Conservation (phyloP, 2,113 vertebrate genomes). For the Gadus macrocephalus region DNA sequence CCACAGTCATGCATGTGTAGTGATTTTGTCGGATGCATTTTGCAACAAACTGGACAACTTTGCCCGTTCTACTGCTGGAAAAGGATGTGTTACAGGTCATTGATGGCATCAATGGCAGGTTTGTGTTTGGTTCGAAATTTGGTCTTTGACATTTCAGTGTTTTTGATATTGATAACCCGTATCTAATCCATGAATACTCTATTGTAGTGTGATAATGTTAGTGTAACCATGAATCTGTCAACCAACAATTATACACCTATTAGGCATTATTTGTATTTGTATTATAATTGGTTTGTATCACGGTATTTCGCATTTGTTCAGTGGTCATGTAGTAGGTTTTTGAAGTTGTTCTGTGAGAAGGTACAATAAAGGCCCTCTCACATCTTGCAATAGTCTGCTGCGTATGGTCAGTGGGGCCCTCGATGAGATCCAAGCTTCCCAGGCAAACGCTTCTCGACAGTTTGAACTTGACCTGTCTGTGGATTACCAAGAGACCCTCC, state of each 20-base stretch:
- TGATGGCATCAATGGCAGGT: conserved; percentile 5
- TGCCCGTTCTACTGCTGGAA: not conserved
- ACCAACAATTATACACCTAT: too few species aligned
- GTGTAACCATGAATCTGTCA: too few species aligned
- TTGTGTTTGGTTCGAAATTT: not conserved
- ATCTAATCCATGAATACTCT: conserved; percentile 11
- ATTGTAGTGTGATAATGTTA: too few species aligned
- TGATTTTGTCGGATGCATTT: not conserved
- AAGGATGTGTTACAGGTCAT: conserved; percentile 15
- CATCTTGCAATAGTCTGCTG: not conserved
- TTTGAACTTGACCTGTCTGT: conserved; percentile 75
- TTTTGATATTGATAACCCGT: conserved; percentile 1
- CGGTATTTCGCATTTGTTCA: too few species aligned
- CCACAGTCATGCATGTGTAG: conserved; percentile 30
- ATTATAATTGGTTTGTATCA: too few species aligned
- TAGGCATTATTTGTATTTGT: too few species aligned
- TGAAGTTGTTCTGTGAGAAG: not conserved
- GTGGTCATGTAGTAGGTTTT: not conserved
- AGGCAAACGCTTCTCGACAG: conserved; percentile 52
- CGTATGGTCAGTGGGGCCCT: not conserved
- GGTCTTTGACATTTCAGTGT: not conserved
- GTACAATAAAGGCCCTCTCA: not conserved
- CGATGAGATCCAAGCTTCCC: conserved; percentile 15
- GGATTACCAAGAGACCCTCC: conserved; percentile 73
- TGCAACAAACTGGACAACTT: conserved; percentile 4